phyloP scores from a whole-genome alignment of 2,888 invertebrate genomes.

The Ornithoptera alexandrae region DNA sequence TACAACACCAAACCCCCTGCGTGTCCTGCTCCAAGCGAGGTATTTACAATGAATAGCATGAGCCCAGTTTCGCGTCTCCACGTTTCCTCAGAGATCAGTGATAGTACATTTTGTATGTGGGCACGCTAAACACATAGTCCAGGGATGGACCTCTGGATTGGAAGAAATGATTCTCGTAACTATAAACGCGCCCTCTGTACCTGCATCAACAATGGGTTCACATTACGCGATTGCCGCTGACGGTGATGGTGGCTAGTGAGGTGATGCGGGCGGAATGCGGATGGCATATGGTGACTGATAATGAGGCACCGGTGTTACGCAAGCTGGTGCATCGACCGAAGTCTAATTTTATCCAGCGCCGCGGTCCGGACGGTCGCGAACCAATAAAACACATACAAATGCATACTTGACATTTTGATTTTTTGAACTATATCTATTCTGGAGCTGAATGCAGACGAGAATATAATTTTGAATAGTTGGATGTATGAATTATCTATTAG shows the following conservation, averaged over 20 bases:
- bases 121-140: constrained; percentile 77
- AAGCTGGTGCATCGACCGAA: constrained; percentile 69
- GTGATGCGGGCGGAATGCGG: constrained; percentile 31
- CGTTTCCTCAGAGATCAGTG: constrained; percentile 51
- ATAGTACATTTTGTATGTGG: constrained; percentile 77
- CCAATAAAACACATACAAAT: constrained; percentile 56
- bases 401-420: constrained; percentile 61
- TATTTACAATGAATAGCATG: constrained; percentile 52
- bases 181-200: constrained; percentile 78
- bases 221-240: constrained; percentile 44
- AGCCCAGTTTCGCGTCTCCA: constrained; percentile 38
- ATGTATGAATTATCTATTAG: no score
- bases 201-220: constrained; percentile 70
- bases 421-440: constrained; percentile 38
- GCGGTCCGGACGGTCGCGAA: constrained; percentile 57
- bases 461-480: no score
- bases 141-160: constrained; percentile 71
- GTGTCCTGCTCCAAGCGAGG: constrained; percentile 50
- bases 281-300: constrained; percentile 35
- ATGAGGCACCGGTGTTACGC: constrained; percentile 49
- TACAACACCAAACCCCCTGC: constrained; percentile 53
- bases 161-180: constrained; percentile 80
- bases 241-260: constrained; percentile 31
- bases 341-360: constrained; percentile 61
- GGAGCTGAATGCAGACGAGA: not conserved